Percentiles rank a stretch among this genome's conserved stretches.
Evolutionary conservation across 53 echinoderm and acorn worm species (phyloP).

Genomic region (Actinopyga echinites): DNA sequence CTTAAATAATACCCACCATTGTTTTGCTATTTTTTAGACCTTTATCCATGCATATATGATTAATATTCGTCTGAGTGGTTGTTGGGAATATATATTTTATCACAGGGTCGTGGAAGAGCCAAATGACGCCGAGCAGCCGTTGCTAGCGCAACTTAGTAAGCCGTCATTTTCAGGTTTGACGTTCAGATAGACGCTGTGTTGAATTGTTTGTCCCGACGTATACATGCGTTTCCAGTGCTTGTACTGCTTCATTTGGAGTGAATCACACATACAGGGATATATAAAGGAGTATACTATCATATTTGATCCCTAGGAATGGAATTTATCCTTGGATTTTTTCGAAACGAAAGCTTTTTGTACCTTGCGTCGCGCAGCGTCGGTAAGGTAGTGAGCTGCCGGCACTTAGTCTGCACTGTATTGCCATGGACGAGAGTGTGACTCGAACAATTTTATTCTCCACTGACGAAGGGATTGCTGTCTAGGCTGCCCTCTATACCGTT

Average conservation of each 20-base stretch:
- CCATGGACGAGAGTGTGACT: conserved; percentile 36
- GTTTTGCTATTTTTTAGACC: conserved; percentile 2
- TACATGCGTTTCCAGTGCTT: conserved; percentile 2
- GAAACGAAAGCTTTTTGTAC: neutral
- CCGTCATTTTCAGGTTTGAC: conserved; percentile 43
- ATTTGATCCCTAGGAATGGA: conserved; percentile 8
- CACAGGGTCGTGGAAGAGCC: conserved; percentile 42
- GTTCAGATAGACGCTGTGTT: conserved; percentile 52
- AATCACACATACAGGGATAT: conserved; percentile 19
- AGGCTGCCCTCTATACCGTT: conserved; percentile 42
- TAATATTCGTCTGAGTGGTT: conserved; percentile 4
- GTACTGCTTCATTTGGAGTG: conserved; percentile 7
- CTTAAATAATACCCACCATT: neutral
- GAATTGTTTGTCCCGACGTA: conserved; percentile 10
- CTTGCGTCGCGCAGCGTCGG: conserved; percentile 43
- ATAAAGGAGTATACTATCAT: neutral
- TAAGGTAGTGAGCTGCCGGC: conserved; percentile 31
- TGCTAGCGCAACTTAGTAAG: conserved; percentile 52
- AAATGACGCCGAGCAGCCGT: conserved; percentile 47
- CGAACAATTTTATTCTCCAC: conserved; percentile 18
- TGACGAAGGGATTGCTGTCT: conserved; percentile 12
- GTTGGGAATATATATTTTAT: neutral
- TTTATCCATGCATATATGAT: neutral
- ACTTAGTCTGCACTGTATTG: conserved; percentile 29
- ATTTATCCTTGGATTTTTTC: conserved; percentile 12